Percentiles rank a stretch among this genome's conserved stretches.
phyloP scores from a whole-genome alignment of 2,888 invertebrate species.

The Dryocosmus kuriphilus region DNA sequence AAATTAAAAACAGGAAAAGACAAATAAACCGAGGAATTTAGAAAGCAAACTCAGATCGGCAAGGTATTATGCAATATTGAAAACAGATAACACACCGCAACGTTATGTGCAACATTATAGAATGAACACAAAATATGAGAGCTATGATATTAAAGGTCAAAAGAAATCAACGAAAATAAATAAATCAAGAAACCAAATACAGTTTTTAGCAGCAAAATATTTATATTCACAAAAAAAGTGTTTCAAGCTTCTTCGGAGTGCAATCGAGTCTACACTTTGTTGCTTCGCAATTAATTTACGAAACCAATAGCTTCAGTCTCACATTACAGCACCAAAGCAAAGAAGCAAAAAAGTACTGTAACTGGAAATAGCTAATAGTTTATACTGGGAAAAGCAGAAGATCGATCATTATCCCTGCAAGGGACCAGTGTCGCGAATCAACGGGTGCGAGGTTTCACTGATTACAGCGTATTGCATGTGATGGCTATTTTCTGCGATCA shows the following conservation, averaged over 20 bases:
- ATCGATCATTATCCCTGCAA: slow-evolving; percentile 40
- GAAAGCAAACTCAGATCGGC: slow-evolving; percentile 58
- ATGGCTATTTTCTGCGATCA: slow-evolving; percentile 51
- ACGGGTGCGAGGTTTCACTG: slow-evolving; percentile 55
- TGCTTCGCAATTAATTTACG: slow-evolving; percentile 11
- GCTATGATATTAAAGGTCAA: slow-evolving; percentile 19
- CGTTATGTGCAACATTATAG: slow-evolving; percentile 7
- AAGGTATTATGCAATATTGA: slow-evolving; percentile 53
- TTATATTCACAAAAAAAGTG: slow-evolving; percentile 23
- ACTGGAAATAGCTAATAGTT: slow-evolving; percentile 49
- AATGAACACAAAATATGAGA: background rate
- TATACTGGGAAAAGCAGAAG: slow-evolving; percentile 52
- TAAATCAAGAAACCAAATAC: background rate
- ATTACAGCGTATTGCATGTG: slow-evolving; percentile 54
- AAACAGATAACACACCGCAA: slow-evolving; percentile 40
- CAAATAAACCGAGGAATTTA: slow-evolving; percentile 49
- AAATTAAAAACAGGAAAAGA: slow-evolving; percentile 35
- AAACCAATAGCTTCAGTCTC: slow-evolving; percentile 45
- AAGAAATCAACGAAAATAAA: slow-evolving; percentile 45
- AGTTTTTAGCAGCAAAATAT: slow-evolving; percentile 10
- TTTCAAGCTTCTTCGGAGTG: slow-evolving; percentile 47
- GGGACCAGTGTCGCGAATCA: slow-evolving; percentile 44
- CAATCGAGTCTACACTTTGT: slow-evolving; percentile 40
- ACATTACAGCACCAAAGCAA: slow-evolving; percentile 38
- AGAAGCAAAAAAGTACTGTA: slow-evolving; percentile 20